A percentile compares a stretch with the other conserved stretches of the same genome.
phyloP scores from a whole-genome alignment of 2,113 vertebrate species.

The Lasiurus borealis region DNA sequence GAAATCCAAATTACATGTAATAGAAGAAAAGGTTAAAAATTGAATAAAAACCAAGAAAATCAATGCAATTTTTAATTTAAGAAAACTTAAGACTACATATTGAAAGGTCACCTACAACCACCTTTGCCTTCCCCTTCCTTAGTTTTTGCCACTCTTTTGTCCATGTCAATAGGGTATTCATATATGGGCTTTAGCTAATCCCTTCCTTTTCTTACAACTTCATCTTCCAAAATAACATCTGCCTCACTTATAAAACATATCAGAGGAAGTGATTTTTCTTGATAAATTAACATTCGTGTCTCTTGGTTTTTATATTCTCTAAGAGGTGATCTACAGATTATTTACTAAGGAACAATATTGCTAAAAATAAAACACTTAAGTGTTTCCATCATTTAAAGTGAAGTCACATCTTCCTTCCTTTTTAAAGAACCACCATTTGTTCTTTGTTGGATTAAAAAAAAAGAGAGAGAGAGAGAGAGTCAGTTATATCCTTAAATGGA shows the following conservation, averaged over 20 bases:
- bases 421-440: constrained; percentile 20
- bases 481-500: background rate
- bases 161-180: too few relatives aligned
- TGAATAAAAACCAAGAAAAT: background rate
- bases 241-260: constrained; percentile 1
- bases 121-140: background rate
- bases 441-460: background rate
- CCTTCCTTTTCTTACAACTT: background rate
- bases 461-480: background rate
- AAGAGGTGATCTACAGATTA: background rate
- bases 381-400: constrained; percentile 43
- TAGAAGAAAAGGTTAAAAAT: background rate
- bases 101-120: background rate
- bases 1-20: background rate
- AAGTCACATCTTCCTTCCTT: background rate
- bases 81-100: background rate
- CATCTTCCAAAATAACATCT: background rate
- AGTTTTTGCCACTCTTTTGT: background rate
- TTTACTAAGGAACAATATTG: background rate
- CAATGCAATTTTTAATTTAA: background rate
- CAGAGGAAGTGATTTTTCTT: background rate
- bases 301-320: background rate
- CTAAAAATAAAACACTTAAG: constrained; percentile 9
- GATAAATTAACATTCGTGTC: background rate
- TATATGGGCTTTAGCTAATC: background rate